Evolutionary conservation across 2,113 vertebrate species (phyloP).

Genomic region (Rhinoderma darwinii): DNA sequence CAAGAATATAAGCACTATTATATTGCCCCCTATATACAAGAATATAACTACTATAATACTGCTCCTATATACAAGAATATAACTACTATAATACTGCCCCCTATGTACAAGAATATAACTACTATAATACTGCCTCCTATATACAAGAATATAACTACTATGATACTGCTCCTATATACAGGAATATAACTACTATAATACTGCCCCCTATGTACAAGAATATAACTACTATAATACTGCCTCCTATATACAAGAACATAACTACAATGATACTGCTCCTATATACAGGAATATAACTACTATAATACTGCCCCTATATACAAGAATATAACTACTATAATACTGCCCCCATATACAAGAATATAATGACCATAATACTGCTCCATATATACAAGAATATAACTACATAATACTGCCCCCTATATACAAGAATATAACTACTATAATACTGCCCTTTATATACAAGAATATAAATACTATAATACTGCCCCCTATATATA

Average conservation of each 20-base stretch:
- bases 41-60: constrained; percentile 14
- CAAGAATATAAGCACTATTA: constrained; percentile 6
- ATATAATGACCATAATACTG: neutral
- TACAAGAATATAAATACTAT: no score
- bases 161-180: neutral
- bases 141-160: constrained; percentile 9
- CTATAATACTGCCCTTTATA: no score
- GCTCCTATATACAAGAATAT: constrained; percentile 2
- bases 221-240: constrained; percentile 13
- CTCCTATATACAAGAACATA: neutral
- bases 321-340: constrained; percentile 8
- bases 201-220: neutral
- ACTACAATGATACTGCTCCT: neutral
- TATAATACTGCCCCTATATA: constrained; percentile 4
- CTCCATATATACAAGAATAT: neutral
- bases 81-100: constrained; percentile 5
- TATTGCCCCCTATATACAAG: constrained; percentile 5
- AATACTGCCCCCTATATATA: no score
- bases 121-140: neutral
- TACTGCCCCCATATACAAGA: constrained; percentile 1
- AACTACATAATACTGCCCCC: neutral
- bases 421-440: no score
- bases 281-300: constrained; percentile 4
- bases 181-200: constrained; percentile 11
- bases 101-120: constrained; percentile 13